Evolutionary conservation across 2,113 vertebrate species (phyloP).

Genomic region (Catharus fuscescens): DNA sequence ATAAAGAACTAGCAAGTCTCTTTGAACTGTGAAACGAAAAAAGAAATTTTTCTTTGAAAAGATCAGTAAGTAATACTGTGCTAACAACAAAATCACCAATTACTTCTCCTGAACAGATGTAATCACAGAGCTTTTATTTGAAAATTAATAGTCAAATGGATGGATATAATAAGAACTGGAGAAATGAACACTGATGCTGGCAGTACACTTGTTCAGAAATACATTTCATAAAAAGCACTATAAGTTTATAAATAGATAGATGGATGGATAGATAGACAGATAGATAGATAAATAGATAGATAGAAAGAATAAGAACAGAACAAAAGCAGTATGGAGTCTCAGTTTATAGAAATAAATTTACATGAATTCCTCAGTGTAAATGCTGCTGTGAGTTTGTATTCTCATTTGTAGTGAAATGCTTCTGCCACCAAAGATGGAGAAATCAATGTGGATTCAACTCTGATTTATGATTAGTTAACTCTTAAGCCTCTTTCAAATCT

Average conservation of each 20-base stretch:
- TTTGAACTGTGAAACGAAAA: background rate
- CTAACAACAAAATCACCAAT: background rate
- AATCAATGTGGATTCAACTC: conserved; percentile 44
- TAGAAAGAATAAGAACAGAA: background rate
- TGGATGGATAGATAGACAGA: background rate
- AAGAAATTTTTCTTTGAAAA: background rate
- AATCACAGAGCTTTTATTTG: background rate
- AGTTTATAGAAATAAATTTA: background rate
- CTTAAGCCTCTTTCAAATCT: conserved; percentile 35
- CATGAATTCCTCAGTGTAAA: background rate
- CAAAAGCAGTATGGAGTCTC: background rate
- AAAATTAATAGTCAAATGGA: background rate
- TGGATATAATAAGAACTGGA: background rate
- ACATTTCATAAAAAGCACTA: background rate
- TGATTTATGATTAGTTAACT: conserved; percentile 47
- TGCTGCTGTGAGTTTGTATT: background rate
- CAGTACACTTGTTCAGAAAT: background rate
- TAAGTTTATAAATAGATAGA: background rate
- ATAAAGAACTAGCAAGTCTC: background rate
- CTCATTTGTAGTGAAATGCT: background rate
- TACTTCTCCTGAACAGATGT: background rate
- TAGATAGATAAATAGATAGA: background rate
- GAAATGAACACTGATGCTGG: background rate
- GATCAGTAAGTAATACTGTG: background rate
- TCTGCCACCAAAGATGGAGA: background rate